phyloP scores from a whole-genome alignment of 1,140 invertebrate genomes.

The Drusus annulatus region DNA sequence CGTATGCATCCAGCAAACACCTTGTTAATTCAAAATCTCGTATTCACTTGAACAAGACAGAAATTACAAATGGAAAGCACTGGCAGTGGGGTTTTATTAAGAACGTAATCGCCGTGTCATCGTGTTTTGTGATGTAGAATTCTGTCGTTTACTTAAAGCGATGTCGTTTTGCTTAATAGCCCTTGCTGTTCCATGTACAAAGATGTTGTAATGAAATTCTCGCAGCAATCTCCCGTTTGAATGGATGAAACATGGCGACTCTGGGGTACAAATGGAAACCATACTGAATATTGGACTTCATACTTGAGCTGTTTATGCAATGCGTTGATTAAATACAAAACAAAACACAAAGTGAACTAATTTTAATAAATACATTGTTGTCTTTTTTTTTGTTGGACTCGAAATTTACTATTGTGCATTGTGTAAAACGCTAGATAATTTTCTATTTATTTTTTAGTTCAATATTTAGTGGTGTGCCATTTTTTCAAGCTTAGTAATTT shows the following conservation, averaged over 20 bases:
- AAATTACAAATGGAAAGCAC: slow-evolving; percentile 11
- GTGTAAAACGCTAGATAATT: too few species aligned
- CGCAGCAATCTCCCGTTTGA: slow-evolving; percentile 28
- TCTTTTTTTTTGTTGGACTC: too few species aligned
- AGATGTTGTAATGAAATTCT: slow-evolving; percentile 30
- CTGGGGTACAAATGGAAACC: not conserved
- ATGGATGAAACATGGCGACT: slow-evolving; percentile 34
- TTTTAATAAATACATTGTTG: too few species aligned
- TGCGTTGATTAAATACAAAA: too few species aligned
- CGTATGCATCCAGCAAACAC: not conserved
- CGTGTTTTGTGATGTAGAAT: slow-evolving; percentile 34
- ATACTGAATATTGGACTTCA: not conserved
- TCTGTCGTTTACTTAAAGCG: slow-evolving; percentile 32
- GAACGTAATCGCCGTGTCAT: slow-evolving; percentile 32
- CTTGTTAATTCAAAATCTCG: slow-evolving; percentile 12
- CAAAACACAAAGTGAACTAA: too few species aligned
- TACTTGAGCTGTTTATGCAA: not conserved
- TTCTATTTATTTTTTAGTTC: too few species aligned
- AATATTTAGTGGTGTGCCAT: too few species aligned
- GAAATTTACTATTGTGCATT: too few species aligned
- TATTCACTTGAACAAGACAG: slow-evolving; percentile 16
- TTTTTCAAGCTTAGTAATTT: too few species aligned
- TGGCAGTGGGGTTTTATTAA: slow-evolving; percentile 18
- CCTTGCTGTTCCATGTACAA: slow-evolving; percentile 19
- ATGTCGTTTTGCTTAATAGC: slow-evolving; percentile 37